Percentiles rank a stretch among this genome's conserved stretches.
Conservation (phyloP, 2,113 vertebrate genomes). For the Scatophagus argus region DNA sequence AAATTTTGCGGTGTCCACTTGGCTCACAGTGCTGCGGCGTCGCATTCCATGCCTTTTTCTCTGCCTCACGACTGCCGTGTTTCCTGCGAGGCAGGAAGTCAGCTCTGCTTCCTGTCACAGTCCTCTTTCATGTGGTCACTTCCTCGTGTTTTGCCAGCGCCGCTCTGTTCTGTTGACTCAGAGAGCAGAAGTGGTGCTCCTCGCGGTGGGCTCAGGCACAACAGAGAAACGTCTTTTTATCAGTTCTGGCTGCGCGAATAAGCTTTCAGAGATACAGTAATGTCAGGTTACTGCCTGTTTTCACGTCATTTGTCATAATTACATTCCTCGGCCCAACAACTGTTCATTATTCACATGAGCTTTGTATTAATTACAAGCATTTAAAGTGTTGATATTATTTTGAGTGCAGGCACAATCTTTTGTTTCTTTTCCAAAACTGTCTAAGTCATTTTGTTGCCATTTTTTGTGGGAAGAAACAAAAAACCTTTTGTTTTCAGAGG, state of each 20-base stretch:
- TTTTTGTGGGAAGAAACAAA: slow-evolving; percentile 1
- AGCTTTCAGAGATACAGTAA: slow-evolving; percentile 3
- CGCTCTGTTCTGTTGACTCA: slow-evolving; percentile 66
- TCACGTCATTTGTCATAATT: background rate
- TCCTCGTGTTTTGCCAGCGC: slow-evolving; percentile 80
- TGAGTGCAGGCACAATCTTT: background rate
- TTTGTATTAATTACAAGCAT: background rate
- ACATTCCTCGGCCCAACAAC: background rate
- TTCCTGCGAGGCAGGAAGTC: slow-evolving; percentile 86
- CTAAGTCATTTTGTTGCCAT: background rate
- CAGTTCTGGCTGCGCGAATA: background rate
- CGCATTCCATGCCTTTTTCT: slow-evolving; percentile 75
- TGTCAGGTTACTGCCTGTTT: background rate
- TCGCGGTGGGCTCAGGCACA: slow-evolving; percentile 20
- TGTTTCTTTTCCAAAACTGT: background rate
- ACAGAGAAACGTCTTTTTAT: background rate
- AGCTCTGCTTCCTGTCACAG: slow-evolving; percentile 82
- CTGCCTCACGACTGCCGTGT: slow-evolving; percentile 72
- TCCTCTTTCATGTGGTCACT: slow-evolving; percentile 87
- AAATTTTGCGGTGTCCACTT: slow-evolving; percentile 59
- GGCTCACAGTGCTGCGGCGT: slow-evolving; percentile 45
- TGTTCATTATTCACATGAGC: background rate
- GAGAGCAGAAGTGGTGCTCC: slow-evolving; percentile 56
- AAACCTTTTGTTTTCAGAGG: slow-evolving; percentile 8
- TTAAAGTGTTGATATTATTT: too few species aligned